Percentiles rank a stretch among this genome's conserved stretches.
Conservation (phyloP, 2,888 invertebrate genomes). For the Ichneumoninae sp. region DNA sequence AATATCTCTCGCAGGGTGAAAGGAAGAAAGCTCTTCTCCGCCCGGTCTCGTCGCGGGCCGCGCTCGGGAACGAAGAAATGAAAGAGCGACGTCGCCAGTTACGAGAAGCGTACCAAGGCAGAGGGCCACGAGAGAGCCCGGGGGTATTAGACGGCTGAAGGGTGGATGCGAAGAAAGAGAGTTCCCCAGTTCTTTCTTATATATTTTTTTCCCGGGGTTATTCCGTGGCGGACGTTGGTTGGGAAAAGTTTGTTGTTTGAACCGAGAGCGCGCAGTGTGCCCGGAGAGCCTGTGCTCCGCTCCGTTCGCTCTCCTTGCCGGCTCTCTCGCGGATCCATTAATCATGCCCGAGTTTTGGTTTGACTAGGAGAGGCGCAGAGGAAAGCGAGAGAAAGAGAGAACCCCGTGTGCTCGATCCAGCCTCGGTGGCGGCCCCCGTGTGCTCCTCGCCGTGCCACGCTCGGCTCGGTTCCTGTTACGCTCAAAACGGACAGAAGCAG, state of each 20-base stretch:
- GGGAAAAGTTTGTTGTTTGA: conserved; percentile 88
- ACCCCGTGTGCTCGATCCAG: conserved; percentile 41
- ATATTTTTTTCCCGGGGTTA: conserved; percentile 79
- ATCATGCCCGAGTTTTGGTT: conserved; percentile 76
- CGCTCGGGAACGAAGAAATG: conserved; percentile 60
- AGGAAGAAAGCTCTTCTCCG: conserved; percentile 59
- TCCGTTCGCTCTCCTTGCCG: conserved; percentile 70
- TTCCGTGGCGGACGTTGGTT: conserved; percentile 84
- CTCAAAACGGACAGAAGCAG: conserved; percentile 22
- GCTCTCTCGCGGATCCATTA: conserved; percentile 71
- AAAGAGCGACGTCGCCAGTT: conserved; percentile 50
- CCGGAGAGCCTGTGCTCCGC: conserved; percentile 62
- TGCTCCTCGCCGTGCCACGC: conserved; percentile 72
- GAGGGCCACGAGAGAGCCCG: conserved; percentile 80
- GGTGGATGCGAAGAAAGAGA: conserved; percentile 84
- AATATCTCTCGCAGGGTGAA: conserved; percentile 44
- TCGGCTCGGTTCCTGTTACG: conserved; percentile 78
- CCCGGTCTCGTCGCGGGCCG: conserved; percentile 34
- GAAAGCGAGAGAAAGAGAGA: conserved; percentile 84
- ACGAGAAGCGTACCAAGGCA: conserved; percentile 64
- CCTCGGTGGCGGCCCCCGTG: conserved; percentile 28
- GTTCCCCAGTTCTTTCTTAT: conserved; percentile 83
- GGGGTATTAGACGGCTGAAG: conserved; percentile 83
- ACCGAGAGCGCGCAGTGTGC: conserved; percentile 68
- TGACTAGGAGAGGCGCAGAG: conserved; percentile 72